These are phyloP conservation scores for Odontamblyopus rebecca DNA, from an alignment of 2,797 vertebrate species.

Conservation along the genomic window DNA sequence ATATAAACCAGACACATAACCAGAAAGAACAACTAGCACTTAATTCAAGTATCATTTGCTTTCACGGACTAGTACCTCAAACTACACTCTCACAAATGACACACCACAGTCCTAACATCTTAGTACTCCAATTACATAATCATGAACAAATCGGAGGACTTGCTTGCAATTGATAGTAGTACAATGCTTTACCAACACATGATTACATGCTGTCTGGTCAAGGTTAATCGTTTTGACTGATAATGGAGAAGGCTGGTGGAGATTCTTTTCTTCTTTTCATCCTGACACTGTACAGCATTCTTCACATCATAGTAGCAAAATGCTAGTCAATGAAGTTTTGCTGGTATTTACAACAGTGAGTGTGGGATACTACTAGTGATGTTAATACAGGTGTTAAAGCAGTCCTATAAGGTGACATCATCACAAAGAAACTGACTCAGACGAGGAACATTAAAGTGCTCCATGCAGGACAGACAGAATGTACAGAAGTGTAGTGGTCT, in stretches of 20 bases:
- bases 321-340: conserved; percentile 27
- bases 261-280: background rate
- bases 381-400: conserved; percentile 53
- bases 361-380: conserved; percentile 41
- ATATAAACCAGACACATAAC: conserved; percentile 55
- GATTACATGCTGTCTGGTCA: conserved; percentile 23
- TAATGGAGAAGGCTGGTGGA: too few species aligned
- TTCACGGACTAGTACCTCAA: conserved; percentile 61
- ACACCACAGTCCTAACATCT: conserved; percentile 61
- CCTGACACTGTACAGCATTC: conserved; percentile 23
- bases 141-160: conserved; percentile 33
- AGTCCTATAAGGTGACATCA: conserved; percentile 58
- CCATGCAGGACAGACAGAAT: conserved; percentile 78
- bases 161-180: conserved; percentile 20
- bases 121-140: conserved; percentile 53
- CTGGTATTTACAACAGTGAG: conserved; percentile 58
- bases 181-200: conserved; percentile 29
- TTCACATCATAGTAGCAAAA: conserved; percentile 21
- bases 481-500: conserved; percentile 60
- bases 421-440: conserved; percentile 66
- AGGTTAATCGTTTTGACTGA: conserved; percentile 27
- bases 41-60: conserved; percentile 66
- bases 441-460: conserved; percentile 79
- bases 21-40: conserved; percentile 54
- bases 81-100: conserved; percentile 60